Percentiles rank a stretch among this genome's conserved stretches.
phyloP scores from a whole-genome alignment of 2,113 vertebrate genomes.

The Crotalus horridus region DNA sequence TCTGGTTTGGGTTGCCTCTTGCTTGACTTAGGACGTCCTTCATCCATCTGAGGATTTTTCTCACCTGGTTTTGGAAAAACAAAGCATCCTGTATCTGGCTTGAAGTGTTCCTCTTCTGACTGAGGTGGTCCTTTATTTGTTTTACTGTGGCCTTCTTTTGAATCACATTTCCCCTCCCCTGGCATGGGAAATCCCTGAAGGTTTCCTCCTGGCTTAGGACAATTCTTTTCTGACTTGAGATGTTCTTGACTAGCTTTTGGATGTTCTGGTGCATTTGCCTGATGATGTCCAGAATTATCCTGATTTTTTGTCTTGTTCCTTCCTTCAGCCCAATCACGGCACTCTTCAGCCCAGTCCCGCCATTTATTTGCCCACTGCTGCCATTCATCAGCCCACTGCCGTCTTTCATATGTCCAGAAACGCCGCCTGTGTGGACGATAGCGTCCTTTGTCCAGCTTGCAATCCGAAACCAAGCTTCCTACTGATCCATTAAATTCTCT shows the following conservation, averaged over 20 bases:
- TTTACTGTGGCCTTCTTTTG: not conserved
- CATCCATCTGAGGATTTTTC: not conserved
- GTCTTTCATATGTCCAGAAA: constrained; percentile 11
- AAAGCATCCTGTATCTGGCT: constrained; percentile 7
- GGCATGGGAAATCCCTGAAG: not conserved
- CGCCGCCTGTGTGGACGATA: not conserved
- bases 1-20: not conserved
- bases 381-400: constrained; percentile 20
- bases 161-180: constrained; percentile 3
- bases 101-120: not conserved
- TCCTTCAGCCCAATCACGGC: constrained; percentile 15
- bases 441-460: not conserved
- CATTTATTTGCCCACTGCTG: constrained; percentile 23
- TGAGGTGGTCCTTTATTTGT: not conserved
- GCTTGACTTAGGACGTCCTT: not conserved
- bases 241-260: not conserved
- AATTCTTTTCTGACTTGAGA: not conserved
- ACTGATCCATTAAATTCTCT: not conserved
- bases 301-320: not conserved
- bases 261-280: not conserved
- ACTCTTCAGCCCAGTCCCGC: constrained; percentile 28
- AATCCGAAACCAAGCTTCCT: constrained; percentile 4
- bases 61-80: constrained; percentile 24
- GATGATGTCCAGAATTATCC: not conserved
- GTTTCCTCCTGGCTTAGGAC: not conserved